A percentile compares a stretch with the other conserved stretches of the same genome.
phyloP scores from a whole-genome alignment of 2,113 vertebrate species.

The Eolophus roseicapilla region DNA sequence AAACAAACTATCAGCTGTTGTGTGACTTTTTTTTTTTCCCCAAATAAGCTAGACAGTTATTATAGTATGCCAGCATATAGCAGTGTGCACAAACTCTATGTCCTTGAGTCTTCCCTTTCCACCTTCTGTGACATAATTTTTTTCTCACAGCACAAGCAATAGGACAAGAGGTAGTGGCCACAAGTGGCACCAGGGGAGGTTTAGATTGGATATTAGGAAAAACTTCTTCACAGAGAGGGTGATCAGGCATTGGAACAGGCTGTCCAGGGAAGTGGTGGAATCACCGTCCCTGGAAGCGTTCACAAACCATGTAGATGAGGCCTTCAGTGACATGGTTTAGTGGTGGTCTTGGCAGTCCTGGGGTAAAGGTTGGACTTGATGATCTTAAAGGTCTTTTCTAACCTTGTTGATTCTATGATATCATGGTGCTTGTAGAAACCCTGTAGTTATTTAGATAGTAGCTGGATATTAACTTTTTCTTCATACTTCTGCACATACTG shows the following conservation, averaged over 20 bases:
- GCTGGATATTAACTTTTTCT: not conserved
- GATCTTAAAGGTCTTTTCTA: not conserved
- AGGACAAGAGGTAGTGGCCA: not conserved
- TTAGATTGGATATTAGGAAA: not conserved
- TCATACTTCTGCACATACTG: rapidly evolving
- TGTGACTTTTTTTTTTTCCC: not conserved
- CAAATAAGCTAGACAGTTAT: not conserved
- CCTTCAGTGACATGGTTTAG: not conserved
- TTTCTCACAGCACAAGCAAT: not conserved
- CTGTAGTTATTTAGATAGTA: not conserved
- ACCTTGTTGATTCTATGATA: not conserved
- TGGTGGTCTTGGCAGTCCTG: not conserved
- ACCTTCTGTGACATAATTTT: not conserved
- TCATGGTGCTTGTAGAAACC: not conserved
- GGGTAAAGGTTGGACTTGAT: not conserved
- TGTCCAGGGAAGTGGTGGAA: not conserved
- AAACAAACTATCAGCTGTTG: not conserved
- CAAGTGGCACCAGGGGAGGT: not conserved
- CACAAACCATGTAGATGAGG: not conserved
- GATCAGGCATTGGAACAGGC: not conserved
- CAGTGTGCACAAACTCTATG: rapidly evolving
- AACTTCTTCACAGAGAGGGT: not conserved
- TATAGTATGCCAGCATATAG: not conserved
- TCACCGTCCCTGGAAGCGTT: not conserved
- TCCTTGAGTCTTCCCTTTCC: not conserved